Percentiles rank a stretch among this genome's conserved stretches.
Conservation (phyloP, 2,888 invertebrate genomes). For the Drosophila maculinotata region DNA sequence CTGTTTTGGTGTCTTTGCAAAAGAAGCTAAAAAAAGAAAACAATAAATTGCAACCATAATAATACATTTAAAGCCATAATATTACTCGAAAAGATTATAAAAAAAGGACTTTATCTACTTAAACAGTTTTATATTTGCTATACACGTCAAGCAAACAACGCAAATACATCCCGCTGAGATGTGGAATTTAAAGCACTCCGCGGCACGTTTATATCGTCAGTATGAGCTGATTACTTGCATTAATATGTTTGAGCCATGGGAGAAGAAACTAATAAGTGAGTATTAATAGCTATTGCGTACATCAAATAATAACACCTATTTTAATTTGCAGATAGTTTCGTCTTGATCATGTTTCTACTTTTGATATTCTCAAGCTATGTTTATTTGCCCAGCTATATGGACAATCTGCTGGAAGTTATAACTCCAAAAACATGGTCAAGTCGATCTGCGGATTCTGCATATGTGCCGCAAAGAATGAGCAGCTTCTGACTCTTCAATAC, state of each 20-base stretch:
- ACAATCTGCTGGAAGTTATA: slow-evolving; percentile 80
- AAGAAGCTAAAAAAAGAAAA: slow-evolving; percentile 6
- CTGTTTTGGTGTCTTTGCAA: slow-evolving; percentile 22
- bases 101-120: no score
- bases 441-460: slow-evolving; percentile 33
- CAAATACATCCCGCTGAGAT: slow-evolving; percentile 33
- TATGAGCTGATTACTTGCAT: slow-evolving; percentile 86
- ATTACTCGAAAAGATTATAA: no score
- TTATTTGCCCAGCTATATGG: slow-evolving; percentile 87
- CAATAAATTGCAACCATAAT: slow-evolving; percentile 9
- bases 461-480: slow-evolving; percentile 76
- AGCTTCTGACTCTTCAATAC: slow-evolving; percentile 49
- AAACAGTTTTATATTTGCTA: background rate
- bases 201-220: slow-evolving; percentile 82
- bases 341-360: slow-evolving; percentile 86
- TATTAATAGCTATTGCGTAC: background rate
- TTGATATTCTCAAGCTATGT: slow-evolving; percentile 87
- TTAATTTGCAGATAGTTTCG: slow-evolving; percentile 85
- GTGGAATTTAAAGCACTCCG: slow-evolving; percentile 63
- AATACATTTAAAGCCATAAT: background rate
- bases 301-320: background rate
- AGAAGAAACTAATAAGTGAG: slow-evolving; percentile 85
- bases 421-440: slow-evolving; percentile 66
- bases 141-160: no score
- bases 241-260: slow-evolving; percentile 86